Base-by-base conservation (phyloP, 2,797 vertebrate genomes). In the Eidolon dupreanum region DNA sequence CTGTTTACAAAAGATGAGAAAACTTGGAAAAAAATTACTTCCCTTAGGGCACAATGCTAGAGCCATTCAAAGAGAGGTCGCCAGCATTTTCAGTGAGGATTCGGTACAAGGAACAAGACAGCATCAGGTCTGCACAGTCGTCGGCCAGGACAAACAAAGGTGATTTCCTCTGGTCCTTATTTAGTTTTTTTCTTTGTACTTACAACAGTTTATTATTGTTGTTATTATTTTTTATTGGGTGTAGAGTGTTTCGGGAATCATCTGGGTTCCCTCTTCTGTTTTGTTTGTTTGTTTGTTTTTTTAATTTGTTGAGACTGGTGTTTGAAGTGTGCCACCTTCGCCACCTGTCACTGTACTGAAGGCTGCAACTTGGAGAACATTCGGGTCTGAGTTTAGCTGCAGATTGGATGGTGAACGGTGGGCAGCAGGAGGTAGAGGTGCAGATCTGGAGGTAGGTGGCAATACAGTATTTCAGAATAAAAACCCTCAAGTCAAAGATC, bases 141-240 rank as follows among this genome's bases (percentile, higher is more conserved):
- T 20, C 91, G 71, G 84, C 57, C 2, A 24, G 83, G 55, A 57
- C 66, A 94, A 95, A 96, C 95, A 97, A 73, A 96, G 79, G 92
- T 82, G 73, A 93, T 85, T 97, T 97, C 93, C 96, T 92, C 85
- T 70, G 16, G 43, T 82, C 81, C 75, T 85, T 95, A 71, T 97
- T 97, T 94, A 85, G 75, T 79, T 96, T 88, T 70, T 66, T 61
- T 73, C 96, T 98, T 97, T 98, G 97, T 97, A 97, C 95, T 94
- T 49, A 75, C 94, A 88, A 65, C 41, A 66, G 91, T 95, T 90
- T 93, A 95, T 95, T 96, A 65, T 81, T 90, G n/a, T 75, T 90
- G 36, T 95, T 92, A 65, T 88, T 90, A 84, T 93, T 96, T 89
- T 82, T 49, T 95, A 86, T 87, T 66, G 88, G 88, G 89, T 92